Conservation (phyloP, 2,113 vertebrate species). For the Glaucidium brasilianum region DNA sequence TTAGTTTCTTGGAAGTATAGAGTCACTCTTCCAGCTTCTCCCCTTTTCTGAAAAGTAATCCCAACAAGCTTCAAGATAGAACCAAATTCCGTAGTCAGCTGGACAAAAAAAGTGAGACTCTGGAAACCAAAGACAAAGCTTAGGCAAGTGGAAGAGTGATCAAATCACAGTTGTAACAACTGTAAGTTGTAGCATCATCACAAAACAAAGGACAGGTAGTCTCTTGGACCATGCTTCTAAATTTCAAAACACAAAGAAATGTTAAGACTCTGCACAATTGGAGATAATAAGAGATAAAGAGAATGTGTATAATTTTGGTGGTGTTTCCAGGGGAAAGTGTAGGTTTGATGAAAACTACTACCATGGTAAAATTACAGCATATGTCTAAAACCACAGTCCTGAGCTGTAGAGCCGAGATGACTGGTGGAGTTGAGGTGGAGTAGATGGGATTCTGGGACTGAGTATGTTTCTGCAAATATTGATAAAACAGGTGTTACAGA, state of each 20-base stretch:
- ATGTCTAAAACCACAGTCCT: fast-evolving
- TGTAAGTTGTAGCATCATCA: not conserved
- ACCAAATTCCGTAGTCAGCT: not conserved
- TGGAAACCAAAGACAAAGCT: not conserved
- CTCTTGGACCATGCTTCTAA: not conserved
- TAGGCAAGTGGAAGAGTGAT: not conserved
- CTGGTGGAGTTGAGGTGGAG: not conserved
- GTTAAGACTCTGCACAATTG: not conserved
- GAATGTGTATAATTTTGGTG: not conserved
- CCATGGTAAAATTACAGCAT: not conserved
- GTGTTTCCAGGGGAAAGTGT: not conserved
- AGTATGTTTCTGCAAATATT: not conserved
- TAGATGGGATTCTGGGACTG: not conserved
- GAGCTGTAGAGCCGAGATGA: not conserved
- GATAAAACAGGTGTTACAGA: not conserved
- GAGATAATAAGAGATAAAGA: not conserved
- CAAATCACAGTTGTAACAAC: not conserved
- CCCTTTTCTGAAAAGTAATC: not conserved
- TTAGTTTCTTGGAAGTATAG: not conserved
- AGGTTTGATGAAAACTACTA: not conserved
- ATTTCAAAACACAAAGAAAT: not conserved
- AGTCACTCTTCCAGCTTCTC: not conserved
- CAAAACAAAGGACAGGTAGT: not conserved
- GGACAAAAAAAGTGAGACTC: not conserved
- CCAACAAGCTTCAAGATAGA: not conserved